Base-by-base conservation (phyloP, 2,888 invertebrate species). In the Mythimna vitellina region DNA sequence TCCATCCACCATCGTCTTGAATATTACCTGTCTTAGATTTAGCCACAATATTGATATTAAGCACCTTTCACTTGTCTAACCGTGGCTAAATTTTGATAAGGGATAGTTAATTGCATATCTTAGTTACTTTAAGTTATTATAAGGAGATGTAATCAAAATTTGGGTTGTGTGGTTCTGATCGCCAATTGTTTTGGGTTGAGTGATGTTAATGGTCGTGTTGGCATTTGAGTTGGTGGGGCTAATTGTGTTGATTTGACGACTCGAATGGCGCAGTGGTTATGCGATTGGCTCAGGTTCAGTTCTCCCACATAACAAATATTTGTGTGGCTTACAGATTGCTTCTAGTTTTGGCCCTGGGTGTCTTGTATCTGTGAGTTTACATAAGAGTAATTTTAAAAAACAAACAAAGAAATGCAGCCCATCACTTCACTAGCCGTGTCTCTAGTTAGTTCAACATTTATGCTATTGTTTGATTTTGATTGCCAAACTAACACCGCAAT, bases 11-110 rank as follows among this genome's bases (percentile, higher is more conserved):
- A 42, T n/a, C 49, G 35, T 35, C 32, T 49, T 9, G 6, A 54
- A 53, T 25, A 56, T 54, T 12, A 77, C 60, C 82, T 66, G 58
- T 60, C 49, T 42, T 4, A 32, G 65, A 80, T 46, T 77, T 56
- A 17, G 38, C n/a, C n/a, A 32, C 76, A 81, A 35, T 78, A 78
- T 78, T 78, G 78, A 77, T 81, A 76, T 51, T 9, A 58, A 63
- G 65, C 25, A 42, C 65, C 53, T 22, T 12, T 49, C 35, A n/a
- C 51, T 20, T 46, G 58, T 58, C 56, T 17, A 25, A 51, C 57
- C n/a, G 22, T 14, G 10, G 56, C 46, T 12, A 49, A 67, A 56
- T 82, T 53, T 14, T 82, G 78, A 70, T 63, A 38, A 49, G 63
- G 63, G 65, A 35, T 8, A 29, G 20, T 54, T 65, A 56, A 81